Conservation (phyloP, 92 coral and sea anemone species). For the Palythoa grandiflora region DNA sequence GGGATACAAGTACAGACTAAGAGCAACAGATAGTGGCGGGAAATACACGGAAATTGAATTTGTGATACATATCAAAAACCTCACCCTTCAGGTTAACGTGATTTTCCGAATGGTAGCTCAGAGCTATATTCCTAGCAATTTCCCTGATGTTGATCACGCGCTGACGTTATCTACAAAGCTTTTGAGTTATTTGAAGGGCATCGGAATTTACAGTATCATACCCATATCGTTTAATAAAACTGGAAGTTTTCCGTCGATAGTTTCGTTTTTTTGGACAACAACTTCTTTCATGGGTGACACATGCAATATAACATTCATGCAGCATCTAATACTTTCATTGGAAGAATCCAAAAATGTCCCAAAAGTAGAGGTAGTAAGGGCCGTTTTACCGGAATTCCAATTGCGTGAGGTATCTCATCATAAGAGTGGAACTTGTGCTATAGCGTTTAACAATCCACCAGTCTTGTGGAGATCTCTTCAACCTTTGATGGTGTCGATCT, state of each 20-base stretch:
- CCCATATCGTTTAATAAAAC: conserved; percentile 36
- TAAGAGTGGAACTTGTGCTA: conserved; percentile 31
- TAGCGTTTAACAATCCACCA: conserved; percentile 43
- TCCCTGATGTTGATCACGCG: conserved; percentile 45
- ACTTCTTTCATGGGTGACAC: neutral
- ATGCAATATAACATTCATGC: conserved; percentile 14
- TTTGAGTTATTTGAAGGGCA: neutral
- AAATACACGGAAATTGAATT: conserved; percentile 28
- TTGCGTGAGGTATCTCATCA: conserved; percentile 31
- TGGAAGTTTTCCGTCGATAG: conserved; percentile 10
- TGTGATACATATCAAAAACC: conserved; percentile 24
- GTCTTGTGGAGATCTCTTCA: conserved; percentile 18
- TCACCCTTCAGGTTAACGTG: conserved; percentile 17
- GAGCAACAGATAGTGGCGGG: conserved; percentile 55
- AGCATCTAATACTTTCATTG: neutral
- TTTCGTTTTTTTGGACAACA: conserved; percentile 4
- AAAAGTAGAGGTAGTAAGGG: conserved; percentile 17
- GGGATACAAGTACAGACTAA: conserved; percentile 28
- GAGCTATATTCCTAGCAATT: conserved; percentile 50
- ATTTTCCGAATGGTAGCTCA: conserved; percentile 26
- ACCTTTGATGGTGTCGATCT: conserved; percentile 18
- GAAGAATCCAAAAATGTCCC: conserved; percentile 9
- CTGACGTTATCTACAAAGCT: conserved; percentile 8
- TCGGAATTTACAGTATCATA: neutral
- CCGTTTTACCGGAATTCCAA: conserved; percentile 46